Base-by-base conservation (phyloP, 2,113 vertebrate species). In the Ailuropoda melanoleuca region DNA sequence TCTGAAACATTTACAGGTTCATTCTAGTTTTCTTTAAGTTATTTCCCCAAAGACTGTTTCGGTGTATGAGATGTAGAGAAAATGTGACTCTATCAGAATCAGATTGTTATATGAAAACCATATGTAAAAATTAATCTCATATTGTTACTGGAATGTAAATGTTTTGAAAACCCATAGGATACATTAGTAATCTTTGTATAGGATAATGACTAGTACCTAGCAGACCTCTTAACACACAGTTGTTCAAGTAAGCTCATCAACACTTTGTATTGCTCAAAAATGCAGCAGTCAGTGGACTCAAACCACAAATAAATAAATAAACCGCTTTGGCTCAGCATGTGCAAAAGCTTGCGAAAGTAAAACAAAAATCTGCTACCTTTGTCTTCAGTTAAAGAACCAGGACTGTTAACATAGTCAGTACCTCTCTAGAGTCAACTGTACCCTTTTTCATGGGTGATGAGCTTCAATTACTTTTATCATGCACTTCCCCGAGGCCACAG, bases 401-500 rank as follows among this genome's bases (percentile, higher is more conserved):
- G 13, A 50, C 26, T 9, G 39, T 8, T 23, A 26, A 77, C 0
- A 0, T 6, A 34, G 24, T 21, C 13, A 1, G 53, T 0, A 21
- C 37, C 4, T 62, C 68, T 37, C 24, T 1, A 4, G 23, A 43
- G 55, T 10, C 31, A 37, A 29, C 6, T 24, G 26, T 0, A 60
- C 48, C n/a, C 34, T 24, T 78, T 34, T 58, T 37, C 66, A 84
- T 43, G 89, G 70, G 29, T 39, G 72, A 84, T 81, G 93, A 62
- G 75, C 90, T 96, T 93, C 48, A 75, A 8, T 92, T 66, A 93
- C 64, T 95, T 84, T 64, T 91, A 78, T 95, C 93, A 26, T 4
- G 17, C 34, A 39, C 43, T 75, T 92, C 88, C 94, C 86, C 0
- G 31, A 93, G 93, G 93, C 66, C 78, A 75, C 24, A 21, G 48